Base-by-base conservation (phyloP, 2,888 invertebrate species). In the Chirona hameri region DNA sequence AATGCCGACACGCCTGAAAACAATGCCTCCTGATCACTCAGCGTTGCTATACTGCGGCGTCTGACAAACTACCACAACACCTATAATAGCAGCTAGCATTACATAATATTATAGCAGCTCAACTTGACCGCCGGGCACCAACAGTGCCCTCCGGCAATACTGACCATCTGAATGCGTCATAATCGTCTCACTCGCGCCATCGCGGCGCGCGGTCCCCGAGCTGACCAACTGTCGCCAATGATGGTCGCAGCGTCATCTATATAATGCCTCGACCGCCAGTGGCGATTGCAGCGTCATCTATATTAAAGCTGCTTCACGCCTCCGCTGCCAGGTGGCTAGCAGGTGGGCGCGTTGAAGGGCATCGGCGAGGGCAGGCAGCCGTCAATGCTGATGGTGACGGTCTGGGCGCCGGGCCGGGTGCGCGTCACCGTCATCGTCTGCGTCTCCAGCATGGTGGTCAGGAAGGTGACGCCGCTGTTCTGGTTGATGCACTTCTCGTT, bases 331-430 rank as follows among this genome's bases (percentile, higher is more conserved):
- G 46, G 24, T 21, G 80, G n/a, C 55, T 80, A 80, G 52, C 80
- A 80, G 52, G 80, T 80, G 27, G 80, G 80, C 18, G 80, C 80
- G 52, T 80, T 80, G 80, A 80, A 80, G 27, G 80, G 80, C 80
- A 80, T 80, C 21, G 80, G 80, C 18, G 80, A 27, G 7, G 80
- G 80, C 48, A 80, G 52, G 52, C 80, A 80, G 48, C 80, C 80
- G 52, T 27, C 27, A 29, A 80, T 80, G 80, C 55, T 52, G 80
- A 80, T 80, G 52, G 80, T 80, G 52, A 80, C 80, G 15, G 80
- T 80, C 29, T 80, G 80, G 15, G 80, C 80, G 15, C 80, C 80
- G 5, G 80, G 80, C 15, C 52, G 80, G 0, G 80, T 80, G 48
- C 80, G 80, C 52, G 80, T 80, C 80, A 80, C 80, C 27, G 52